Conservation (phyloP, 2,888 invertebrate genomes). For the Trissolcus japonicus region DNA sequence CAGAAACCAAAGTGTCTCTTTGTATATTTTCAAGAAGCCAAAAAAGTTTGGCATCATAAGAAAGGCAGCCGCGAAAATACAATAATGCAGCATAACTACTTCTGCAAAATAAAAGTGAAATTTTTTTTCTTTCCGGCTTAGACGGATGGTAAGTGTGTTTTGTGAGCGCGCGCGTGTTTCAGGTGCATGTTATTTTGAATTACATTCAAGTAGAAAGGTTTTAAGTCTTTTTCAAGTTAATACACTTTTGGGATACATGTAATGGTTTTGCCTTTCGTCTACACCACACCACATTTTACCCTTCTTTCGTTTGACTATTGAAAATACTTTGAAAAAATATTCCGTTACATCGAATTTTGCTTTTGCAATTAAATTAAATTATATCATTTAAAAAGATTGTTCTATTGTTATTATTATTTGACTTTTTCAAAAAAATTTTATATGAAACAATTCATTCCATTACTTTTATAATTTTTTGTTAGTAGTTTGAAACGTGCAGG, state of each 20-base stretch:
- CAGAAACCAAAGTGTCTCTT: slow-evolving; percentile 18
- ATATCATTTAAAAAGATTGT: no score
- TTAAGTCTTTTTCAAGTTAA: slow-evolving; percentile 7
- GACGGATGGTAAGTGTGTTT: slow-evolving; percentile 40
- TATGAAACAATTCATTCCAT: no score
- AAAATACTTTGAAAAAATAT: slow-evolving; percentile 50
- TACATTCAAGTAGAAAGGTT: slow-evolving; percentile 27
- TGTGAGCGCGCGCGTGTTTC: slow-evolving; percentile 58
- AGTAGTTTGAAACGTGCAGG: no score
- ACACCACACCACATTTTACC: no score
- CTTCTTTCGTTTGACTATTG: no score
- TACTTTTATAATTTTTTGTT: no score
- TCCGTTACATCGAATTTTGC: slow-evolving; percentile 21
- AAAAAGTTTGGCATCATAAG: slow-evolving; percentile 51
- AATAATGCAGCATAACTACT: slow-evolving; percentile 56
- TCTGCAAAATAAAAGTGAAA: slow-evolving; percentile 56
- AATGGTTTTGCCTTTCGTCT: no score
- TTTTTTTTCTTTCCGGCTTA: slow-evolving; percentile 49
- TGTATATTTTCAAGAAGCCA: slow-evolving; percentile 30
- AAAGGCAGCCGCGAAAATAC: slow-evolving; percentile 37
- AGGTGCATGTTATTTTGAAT: slow-evolving; percentile 45
- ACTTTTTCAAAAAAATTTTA: no score
- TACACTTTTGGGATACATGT: not conserved
- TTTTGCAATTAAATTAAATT: no score
- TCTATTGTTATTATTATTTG: not conserved